phyloP scores from a whole-genome alignment of 92 coral and sea anemone genomes.

The Nematostella vectensis region DNA sequence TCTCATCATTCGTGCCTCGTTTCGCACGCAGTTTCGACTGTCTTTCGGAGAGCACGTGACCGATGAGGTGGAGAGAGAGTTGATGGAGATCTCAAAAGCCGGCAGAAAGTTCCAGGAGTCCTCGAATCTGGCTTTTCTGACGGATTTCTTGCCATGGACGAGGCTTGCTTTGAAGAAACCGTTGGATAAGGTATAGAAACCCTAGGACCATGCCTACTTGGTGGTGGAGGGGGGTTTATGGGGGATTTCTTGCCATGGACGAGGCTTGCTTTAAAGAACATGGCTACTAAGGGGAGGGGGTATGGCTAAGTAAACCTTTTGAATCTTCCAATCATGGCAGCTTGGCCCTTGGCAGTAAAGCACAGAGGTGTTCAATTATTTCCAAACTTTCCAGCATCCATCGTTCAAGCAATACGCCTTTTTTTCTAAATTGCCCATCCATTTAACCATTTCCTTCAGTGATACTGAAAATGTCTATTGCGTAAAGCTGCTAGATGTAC shows the following conservation, averaged over 20 bases:
- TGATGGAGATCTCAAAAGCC: constrained; percentile 30
- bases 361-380: no score
- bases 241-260: constrained; percentile 89
- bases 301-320: no score
- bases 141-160: constrained; percentile 88
- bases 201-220: no score
- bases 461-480: no score
- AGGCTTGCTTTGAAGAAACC: constrained; percentile 28
- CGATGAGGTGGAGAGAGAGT: constrained; percentile 23
- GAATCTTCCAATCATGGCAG: no score
- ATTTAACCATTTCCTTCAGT: no score
- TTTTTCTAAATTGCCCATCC: no score
- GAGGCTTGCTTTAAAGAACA: constrained; percentile 27
- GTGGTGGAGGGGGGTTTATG: constrained; percentile 40
- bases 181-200: constrained; percentile 10
- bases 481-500: no score
- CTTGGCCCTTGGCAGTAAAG: no score
- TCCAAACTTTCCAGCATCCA: no score
- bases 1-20: constrained; percentile 33
- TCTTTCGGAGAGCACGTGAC: constrained; percentile 70
- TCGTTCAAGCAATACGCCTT: no score
- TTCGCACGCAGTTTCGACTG: constrained; percentile 47
- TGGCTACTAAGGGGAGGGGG: constrained; percentile 6
- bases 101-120: constrained; percentile 59
- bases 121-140: constrained; percentile 37